Base-by-base conservation (phyloP, 1,140 invertebrate species). In the Drosophila serrata region DNA sequence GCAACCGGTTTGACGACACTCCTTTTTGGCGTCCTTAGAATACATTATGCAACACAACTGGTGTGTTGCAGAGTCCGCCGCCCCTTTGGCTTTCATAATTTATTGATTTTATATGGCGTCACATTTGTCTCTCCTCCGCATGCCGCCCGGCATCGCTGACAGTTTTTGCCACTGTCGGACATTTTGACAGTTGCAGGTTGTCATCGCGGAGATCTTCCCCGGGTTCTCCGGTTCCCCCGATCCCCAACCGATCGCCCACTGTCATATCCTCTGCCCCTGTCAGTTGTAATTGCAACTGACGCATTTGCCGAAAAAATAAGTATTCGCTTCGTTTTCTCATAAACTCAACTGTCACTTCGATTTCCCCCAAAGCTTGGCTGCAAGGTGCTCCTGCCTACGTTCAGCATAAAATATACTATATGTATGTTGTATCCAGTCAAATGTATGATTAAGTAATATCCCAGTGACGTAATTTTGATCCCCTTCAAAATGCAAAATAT, bases 31-130 rank as follows among this genome's bases (percentile, higher is more conserved):
- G 72, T 87, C 82, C 82, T 88, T 88, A 88, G 86, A 90, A 90
- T 90, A 70, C 67, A 90, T 90, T 90, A 90, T 90, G 86, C 85
- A 90, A 81, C 61, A 79, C 60, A 37, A 55, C 51, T 24, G 55
- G 55, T 9, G 27, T 46, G 13, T 46, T 13, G 6, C 24, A 13
- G 24, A 33, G 35, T 48, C 39, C 51, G 42, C 62, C 46, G n/a
- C 48, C 53, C 72, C 72, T 75, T 75, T 31, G 55, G 40, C 62
- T 65, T 73, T 90, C 77, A 90, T 90, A 90, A 90, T 90, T 90
- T 90, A 90, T 90, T 90, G 85, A 90, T 90, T 90, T 85, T 90
- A 90, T 90, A 90, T 90, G 85, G 86, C 85, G 85, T 86, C 85
- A 90, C 85, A 85, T 90, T 85, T 81, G 85, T 86, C 82, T 86